A percentile compares a stretch with the other conserved stretches of the same genome.
phyloP scores from a whole-genome alignment of 2,888 invertebrate genomes.

The Trissoscelio sp. region DNA sequence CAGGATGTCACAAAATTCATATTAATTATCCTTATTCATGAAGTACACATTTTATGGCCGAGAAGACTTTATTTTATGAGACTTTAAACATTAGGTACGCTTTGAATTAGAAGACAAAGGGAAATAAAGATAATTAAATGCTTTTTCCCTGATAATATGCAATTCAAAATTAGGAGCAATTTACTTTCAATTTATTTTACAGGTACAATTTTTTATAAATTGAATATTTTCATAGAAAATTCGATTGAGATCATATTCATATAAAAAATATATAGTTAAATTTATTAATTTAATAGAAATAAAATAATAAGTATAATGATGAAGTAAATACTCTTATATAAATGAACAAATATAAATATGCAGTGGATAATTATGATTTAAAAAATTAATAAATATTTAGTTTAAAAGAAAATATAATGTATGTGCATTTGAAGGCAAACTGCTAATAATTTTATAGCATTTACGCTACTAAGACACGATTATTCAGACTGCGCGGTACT shows the following conservation, averaged over 20 bases:
- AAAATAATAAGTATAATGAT: neutral
- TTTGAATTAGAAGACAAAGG: neutral
- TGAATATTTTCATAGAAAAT: too few species aligned
- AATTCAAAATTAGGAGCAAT: too few species aligned
- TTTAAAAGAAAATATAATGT: too few species aligned
- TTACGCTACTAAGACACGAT: conserved; percentile 24
- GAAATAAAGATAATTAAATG: neutral
- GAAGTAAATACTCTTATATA: neutral
- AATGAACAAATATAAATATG: too few species aligned
- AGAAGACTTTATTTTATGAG: conserved; percentile 1
- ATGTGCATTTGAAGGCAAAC: neutral
- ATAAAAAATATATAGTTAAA: too few species aligned
- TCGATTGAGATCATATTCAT: too few species aligned
- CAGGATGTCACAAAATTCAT: conserved; percentile 58
- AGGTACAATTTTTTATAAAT: too few species aligned
- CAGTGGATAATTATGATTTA: too few species aligned
- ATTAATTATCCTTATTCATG: conserved; percentile 20
- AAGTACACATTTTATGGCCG: conserved; percentile 5
- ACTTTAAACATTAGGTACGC: neutral
- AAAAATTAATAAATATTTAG: too few species aligned
- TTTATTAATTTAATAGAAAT: too few species aligned
- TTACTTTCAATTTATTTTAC: too few species aligned
- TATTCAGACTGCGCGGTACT: conserved; percentile 30
- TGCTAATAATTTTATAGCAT: conserved; percentile 24
- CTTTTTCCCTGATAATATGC: neutral